Evolutionary conservation across 2,888 invertebrate genomes (phyloP).

Genomic region (Ormyrus nitidulus): DNA sequence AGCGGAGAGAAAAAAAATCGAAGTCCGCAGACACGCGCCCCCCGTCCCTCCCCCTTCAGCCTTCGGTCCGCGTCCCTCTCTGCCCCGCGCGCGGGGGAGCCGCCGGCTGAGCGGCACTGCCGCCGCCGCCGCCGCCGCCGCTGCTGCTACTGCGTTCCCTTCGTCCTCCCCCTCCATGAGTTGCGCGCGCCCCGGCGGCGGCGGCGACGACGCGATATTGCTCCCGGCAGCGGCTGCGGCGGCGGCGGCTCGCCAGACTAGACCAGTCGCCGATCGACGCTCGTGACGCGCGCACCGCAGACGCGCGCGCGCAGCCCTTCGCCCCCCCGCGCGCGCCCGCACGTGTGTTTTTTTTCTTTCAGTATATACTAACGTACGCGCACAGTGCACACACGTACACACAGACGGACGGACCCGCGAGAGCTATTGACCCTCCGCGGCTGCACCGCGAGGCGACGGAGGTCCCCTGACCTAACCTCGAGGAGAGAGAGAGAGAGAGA

Average conservation of each 20-base stretch:
- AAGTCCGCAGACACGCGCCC: slow-evolving; percentile 51
- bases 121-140: slow-evolving; percentile 17
- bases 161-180: neutral
- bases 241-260: slow-evolving; percentile 17
- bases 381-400: neutral
- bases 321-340: slow-evolving; percentile 1
- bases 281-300: slow-evolving; percentile 36
- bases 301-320: slow-evolving; percentile 5
- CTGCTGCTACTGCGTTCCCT: neutral
- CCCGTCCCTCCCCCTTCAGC: neutral
- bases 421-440: slow-evolving; percentile 29
- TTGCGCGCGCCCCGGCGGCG: slow-evolving; percentile 40
- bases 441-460: slow-evolving; percentile 1
- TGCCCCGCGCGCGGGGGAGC: slow-evolving; percentile 11
- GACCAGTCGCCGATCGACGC: slow-evolving; percentile 54
- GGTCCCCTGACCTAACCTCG: neutral
- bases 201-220: slow-evolving; percentile 24
- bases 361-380: neutral
- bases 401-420: neutral
- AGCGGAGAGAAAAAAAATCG: slow-evolving; percentile 53
- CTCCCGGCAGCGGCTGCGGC: slow-evolving; percentile 33
- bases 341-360: neutral
- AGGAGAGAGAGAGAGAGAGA: neutral
- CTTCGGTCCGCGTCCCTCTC: neutral
- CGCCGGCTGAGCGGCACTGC: slow-evolving; percentile 53